These are phyloP conservation scores for Myotis brandtii DNA, from an alignment of 2,113 vertebrate species.

Conservation along the genomic window DNA sequence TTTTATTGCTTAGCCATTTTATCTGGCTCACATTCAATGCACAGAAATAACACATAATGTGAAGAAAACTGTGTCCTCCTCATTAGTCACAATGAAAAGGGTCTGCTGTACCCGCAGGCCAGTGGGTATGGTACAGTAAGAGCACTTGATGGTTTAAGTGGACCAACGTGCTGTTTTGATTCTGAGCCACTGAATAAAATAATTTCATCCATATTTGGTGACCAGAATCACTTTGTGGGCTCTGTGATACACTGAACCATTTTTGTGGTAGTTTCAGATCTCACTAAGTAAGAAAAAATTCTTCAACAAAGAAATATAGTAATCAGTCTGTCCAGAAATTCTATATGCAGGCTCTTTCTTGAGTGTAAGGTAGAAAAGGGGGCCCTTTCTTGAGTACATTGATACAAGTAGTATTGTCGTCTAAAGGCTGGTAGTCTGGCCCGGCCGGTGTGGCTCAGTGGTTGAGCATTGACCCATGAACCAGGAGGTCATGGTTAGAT, in stretches of 20 bases:
- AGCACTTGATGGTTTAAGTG: background rate
- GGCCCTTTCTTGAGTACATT: background rate
- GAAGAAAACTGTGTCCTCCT: background rate
- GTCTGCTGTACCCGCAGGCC: accelerated
- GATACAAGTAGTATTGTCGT: background rate
- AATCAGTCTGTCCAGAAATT: constrained; percentile 68
- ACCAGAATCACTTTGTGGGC: constrained; percentile 75
- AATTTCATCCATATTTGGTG: background rate
- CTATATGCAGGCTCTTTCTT: constrained; percentile 75
- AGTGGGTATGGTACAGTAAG: background rate
- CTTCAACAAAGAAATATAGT: constrained; percentile 55
- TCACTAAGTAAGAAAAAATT: constrained; percentile 68
- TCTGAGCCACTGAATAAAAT: constrained; percentile 19
- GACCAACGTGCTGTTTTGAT: accelerated
- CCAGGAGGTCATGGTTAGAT: no score
- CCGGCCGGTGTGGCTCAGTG: no score
- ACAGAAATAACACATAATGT: constrained; percentile 3
- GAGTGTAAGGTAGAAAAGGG: constrained; percentile 61
- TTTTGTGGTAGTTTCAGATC: constrained; percentile 68
- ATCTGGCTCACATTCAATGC: background rate
- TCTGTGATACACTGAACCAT: background rate
- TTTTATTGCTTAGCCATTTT: constrained; percentile 20
- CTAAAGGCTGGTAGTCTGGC: background rate
- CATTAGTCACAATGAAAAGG: background rate
- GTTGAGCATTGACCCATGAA: no score